phyloP scores from a whole-genome alignment of 1,140 invertebrate genomes.

The Chymomyza costata region DNA sequence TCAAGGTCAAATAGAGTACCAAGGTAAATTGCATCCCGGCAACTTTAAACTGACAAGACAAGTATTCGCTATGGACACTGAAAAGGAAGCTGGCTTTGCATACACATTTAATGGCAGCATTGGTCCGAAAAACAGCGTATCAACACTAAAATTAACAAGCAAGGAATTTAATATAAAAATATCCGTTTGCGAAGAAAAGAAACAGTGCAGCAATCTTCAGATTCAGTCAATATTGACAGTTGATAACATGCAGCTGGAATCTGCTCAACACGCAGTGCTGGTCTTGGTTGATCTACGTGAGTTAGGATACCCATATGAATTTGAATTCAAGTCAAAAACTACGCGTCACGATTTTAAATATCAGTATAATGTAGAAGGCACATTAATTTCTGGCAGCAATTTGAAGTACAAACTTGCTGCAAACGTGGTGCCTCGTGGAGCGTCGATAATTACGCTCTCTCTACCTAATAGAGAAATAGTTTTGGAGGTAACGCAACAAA shows the following conservation, averaged over 20 bases:
- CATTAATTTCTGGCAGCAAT: constrained; percentile 81
- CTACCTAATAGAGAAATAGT: constrained; percentile 81
- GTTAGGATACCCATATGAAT: constrained; percentile 82
- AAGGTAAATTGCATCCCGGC: constrained; percentile 80
- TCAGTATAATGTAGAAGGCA: constrained; percentile 82
- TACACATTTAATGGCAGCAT: constrained; percentile 77
- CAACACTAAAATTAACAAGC: constrained; percentile 82
- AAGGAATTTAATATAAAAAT: constrained; percentile 82
- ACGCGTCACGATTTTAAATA: constrained; percentile 78
- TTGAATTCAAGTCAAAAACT: constrained; percentile 81
- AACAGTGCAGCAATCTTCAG: constrained; percentile 84
- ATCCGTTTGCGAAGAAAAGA: constrained; percentile 85
- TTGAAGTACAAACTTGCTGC: constrained; percentile 82
- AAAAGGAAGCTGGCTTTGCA: constrained; percentile 80
- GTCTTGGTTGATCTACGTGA: constrained; percentile 82
- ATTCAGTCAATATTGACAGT: constrained; percentile 76
- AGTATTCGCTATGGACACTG: constrained; percentile 77
- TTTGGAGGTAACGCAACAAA: constrained; percentile 76
- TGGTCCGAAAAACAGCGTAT: constrained; percentile 77
- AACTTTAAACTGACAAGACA: constrained; percentile 84
- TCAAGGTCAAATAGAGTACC: constrained; percentile 78
- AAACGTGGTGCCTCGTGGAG: constrained; percentile 79
- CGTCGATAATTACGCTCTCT: constrained; percentile 78
- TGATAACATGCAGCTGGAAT: constrained; percentile 48
- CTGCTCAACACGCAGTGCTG: constrained; percentile 77